Conservation (phyloP, 2,113 vertebrate species). For the mouse (Mus musculus) region DNA sequence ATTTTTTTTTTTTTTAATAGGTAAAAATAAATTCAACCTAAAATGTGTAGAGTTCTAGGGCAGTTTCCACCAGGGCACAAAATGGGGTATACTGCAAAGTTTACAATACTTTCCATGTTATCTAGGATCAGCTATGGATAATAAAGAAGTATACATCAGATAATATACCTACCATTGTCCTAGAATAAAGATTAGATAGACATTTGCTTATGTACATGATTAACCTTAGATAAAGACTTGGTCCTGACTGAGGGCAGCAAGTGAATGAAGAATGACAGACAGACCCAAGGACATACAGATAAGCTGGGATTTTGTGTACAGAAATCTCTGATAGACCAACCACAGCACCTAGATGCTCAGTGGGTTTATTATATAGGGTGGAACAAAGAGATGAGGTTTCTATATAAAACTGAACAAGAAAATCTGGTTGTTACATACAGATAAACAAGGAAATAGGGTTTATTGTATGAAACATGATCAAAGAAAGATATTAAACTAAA, state of each 20-base stretch:
- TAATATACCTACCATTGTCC: not conserved
- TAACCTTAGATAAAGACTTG: not conserved
- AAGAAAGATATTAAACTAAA: not conserved
- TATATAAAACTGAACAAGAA: not conserved
- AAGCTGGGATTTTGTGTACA: not conserved
- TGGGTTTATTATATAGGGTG: not conserved
- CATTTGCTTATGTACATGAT: not conserved
- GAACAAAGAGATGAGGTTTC: too few relatives aligned
- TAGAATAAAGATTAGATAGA: slow-evolving; percentile 15
- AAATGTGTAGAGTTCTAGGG: not conserved
- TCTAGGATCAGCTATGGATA: not conserved
- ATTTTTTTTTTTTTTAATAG: too few relatives aligned
- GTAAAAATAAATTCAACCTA: not conserved
- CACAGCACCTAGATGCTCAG: not conserved
- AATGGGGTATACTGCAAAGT: not conserved
- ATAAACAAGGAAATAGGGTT: too few relatives aligned
- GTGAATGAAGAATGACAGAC: not conserved
- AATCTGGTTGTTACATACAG: not conserved
- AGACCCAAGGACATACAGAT: not conserved
- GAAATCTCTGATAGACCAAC: not conserved
- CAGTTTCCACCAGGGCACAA: not conserved
- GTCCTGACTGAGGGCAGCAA: not conserved
- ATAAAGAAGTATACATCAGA: not conserved
- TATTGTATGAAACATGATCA: not conserved
- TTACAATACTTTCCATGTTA: not conserved